These are phyloP conservation scores for Littorina saxatilis DNA, from an alignment of 1,140 invertebrate genomes.

Conservation along the genomic window DNA sequence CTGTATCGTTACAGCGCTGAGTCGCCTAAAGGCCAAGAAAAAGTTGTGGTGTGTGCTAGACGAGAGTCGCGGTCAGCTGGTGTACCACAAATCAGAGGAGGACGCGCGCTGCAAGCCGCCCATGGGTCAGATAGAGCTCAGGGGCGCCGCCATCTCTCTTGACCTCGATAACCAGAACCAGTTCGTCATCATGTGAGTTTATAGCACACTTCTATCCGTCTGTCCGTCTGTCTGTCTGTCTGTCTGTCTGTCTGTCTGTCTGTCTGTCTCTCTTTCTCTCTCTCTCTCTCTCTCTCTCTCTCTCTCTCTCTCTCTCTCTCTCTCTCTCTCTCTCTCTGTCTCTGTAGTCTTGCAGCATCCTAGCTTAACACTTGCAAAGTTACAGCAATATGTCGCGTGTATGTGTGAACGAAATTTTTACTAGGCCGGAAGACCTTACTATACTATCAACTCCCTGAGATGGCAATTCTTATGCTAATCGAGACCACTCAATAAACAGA, in stretches of 20 bases:
- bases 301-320: neutral
- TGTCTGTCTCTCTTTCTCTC: too few species aligned
- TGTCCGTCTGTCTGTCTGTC: conserved; percentile 6
- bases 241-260: too few species aligned
- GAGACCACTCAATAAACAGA: too few species aligned
- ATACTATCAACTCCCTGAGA: too few species aligned
- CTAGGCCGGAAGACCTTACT: too few species aligned
- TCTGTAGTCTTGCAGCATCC: too few species aligned
- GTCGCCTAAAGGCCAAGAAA: conserved; percentile 68
- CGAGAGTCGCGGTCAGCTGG: conserved; percentile 69
- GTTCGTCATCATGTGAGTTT: conserved; percentile 75
- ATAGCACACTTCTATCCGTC: neutral
- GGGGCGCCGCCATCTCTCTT: conserved; percentile 73
- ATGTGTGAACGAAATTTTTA: too few species aligned
- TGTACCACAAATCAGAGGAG: conserved; percentile 69
- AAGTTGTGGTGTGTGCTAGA: conserved; percentile 74
- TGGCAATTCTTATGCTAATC: too few species aligned
- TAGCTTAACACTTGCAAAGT: too few species aligned
- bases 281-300: neutral
- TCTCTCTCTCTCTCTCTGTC: too few species aligned
- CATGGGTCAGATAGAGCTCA: conserved; percentile 65
- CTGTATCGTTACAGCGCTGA: conserved; percentile 64
- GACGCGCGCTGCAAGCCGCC: conserved; percentile 60
- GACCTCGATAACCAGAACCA: conserved; percentile 73
- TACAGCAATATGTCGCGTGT: too few species aligned